Conservation (phyloP, 1,140 invertebrate genomes). For the Theocolax elegans region DNA sequence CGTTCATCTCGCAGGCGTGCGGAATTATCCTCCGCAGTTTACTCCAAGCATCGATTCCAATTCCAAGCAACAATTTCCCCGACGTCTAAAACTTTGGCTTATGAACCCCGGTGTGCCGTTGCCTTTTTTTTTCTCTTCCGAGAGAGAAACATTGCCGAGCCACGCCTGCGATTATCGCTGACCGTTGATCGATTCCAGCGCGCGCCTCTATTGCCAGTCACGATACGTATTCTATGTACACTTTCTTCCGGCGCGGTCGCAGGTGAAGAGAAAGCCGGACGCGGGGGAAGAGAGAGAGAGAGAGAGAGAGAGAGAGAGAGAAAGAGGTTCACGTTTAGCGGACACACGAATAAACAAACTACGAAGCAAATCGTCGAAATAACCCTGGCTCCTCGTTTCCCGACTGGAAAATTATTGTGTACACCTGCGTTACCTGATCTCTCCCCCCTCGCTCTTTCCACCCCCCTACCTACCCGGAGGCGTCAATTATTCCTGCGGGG, state of each 20-base stretch:
- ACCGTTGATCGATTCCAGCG: neutral
- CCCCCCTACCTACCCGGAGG: neutral
- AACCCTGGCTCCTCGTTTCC: neutral
- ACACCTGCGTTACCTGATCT: constrained; percentile 4
- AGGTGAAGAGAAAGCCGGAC: neutral
- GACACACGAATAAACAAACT: constrained; percentile 17
- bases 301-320: neutral
- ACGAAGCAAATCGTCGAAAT: neutral
- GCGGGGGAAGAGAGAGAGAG: neutral
- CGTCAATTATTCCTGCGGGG: neutral
- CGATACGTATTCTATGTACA: too few species aligned
- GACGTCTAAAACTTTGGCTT: too few species aligned
- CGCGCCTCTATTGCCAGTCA: neutral
- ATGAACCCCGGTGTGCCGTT: too few species aligned
- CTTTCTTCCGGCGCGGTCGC: neutral
- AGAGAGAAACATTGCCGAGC: neutral
- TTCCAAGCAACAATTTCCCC: neutral
- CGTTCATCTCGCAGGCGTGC: too few species aligned
- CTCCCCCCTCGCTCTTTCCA: neutral
- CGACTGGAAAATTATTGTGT: neutral
- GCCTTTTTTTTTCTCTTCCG: too few species aligned
- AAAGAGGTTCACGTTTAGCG: neutral
- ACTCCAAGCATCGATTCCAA: neutral
- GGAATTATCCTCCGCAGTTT: too few species aligned
- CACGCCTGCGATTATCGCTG: neutral